phyloP scores from a whole-genome alignment of 2,113 vertebrate genomes.

The Vulpes vulpes region DNA sequence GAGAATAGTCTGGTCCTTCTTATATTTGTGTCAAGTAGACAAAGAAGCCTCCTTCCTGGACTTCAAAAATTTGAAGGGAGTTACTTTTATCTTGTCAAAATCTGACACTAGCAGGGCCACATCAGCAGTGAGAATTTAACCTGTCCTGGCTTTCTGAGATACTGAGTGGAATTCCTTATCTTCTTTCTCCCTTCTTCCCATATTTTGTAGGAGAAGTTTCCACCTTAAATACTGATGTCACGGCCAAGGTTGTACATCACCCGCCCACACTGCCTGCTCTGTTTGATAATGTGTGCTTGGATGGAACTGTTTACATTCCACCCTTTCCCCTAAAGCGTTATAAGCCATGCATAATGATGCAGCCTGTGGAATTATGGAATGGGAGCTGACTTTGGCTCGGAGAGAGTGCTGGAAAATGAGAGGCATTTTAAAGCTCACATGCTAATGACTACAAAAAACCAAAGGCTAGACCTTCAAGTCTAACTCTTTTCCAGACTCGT shows the following conservation, averaged over 20 bases:
- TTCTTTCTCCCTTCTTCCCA: conserved; percentile 14
- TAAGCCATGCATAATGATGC: conserved; percentile 42
- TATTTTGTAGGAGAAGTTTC: conserved; percentile 57
- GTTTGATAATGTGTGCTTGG: conserved; percentile 51
- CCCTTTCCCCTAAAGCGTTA: neutral
- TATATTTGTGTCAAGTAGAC: neutral
- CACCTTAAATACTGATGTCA: conserved; percentile 52
- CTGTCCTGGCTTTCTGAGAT: neutral
- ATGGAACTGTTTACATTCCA: conserved; percentile 48
- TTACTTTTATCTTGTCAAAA: conserved; percentile 63
- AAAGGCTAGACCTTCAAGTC: conserved; percentile 5
- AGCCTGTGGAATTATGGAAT: conserved; percentile 48
- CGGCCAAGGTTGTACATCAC: conserved; percentile 38
- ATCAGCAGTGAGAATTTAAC: conserved; percentile 29
- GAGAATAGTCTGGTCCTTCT: neutral
- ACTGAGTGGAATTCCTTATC: neutral
- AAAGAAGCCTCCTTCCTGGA: conserved; percentile 24
- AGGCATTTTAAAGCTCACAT: conserved; percentile 64
- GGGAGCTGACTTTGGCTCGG: conserved; percentile 33
- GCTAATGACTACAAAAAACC: neutral
- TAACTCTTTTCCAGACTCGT: conserved; percentile 21
- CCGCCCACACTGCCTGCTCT: neutral
- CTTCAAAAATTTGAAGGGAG: neutral
- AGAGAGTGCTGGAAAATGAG: conserved; percentile 58
- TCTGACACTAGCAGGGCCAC: neutral